Evolutionary conservation across 2,113 vertebrate species (phyloP), one percentile per base, ranked within the genome.

Genomic region (Ptyas mucosa): DNA sequence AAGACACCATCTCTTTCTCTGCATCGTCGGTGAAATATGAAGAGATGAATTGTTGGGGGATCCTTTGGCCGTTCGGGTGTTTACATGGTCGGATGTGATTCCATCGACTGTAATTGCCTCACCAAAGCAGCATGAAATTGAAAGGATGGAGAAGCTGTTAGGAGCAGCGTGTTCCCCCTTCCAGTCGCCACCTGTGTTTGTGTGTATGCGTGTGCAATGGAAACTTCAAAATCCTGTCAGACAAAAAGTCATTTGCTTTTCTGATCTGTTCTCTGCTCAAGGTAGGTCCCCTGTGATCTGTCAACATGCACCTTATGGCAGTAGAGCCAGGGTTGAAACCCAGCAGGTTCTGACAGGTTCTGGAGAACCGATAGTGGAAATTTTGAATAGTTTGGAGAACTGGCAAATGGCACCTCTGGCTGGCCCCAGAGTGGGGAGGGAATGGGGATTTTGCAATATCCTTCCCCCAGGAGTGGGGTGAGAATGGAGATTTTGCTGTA

Each of bases 241-340:
- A 52, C 95, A 95, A 96, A 93, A 94, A 93, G 92, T 46, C 57
- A 88, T 87, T 18, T 0, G 23, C 91, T 95, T 54, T 94, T 94
- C 55, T 46, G 91, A 93, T 95, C 86, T 20, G 81, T 0, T 64
- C 85, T 89, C 90, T 15, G 0, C 92, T 51, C 88, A 92, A 95
- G 91, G 6, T 1, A 0, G 0, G 34, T 52, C 94, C 85, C 23
- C 90, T 34, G 29, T 46, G 85, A 87, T 46, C 85, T 51, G 85
- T 87, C 85, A 51, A 29, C 43, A 15, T 87, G 86, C 90, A 91
- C 91, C 51, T 11, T 3, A 29, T 9, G n/a, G 88, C 39, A 54
- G 85, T 1, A 58, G 2, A 85, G 29, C 87, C 92, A 69, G 29
- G 90, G 43, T 46, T 46, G 43, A 46, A 46, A 46, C 43, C 43